Conservation (phyloP, 2,888 invertebrate genomes). For the Parnassius orleans region DNA sequence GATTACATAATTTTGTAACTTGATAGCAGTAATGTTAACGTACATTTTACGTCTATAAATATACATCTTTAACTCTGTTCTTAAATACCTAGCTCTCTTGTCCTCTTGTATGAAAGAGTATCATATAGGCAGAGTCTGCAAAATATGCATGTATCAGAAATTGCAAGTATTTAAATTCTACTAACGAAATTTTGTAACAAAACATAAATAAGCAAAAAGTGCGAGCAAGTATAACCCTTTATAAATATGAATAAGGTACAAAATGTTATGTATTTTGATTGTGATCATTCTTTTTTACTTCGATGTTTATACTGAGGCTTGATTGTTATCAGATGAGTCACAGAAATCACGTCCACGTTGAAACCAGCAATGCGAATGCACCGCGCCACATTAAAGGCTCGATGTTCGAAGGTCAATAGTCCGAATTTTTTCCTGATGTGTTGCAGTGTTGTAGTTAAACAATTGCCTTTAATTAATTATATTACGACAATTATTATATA, state of each 20-base stretch:
- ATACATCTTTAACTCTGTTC: neutral
- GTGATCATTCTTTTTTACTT: constrained; percentile 2
- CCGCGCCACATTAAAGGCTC: constrained; percentile 39
- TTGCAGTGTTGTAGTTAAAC: neutral
- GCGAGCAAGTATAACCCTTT: neutral
- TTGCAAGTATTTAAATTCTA: constrained; percentile 5
- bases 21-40: too few relatives aligned
- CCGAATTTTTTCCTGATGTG: constrained; percentile 67
- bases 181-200: constrained; percentile 4
- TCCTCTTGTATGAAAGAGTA: neutral
- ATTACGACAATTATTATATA: too few relatives aligned
- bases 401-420: constrained; percentile 55
- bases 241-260: neutral
- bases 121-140: neutral
- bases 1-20: too few relatives aligned
- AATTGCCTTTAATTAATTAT: too few relatives aligned
- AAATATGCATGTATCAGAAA: neutral
- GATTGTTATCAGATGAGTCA: constrained; percentile 36
- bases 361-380: constrained; percentile 50
- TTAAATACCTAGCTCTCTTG: neutral
- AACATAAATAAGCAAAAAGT: neutral
- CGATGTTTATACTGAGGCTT: constrained; percentile 3
- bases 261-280: neutral
- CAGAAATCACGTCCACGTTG: constrained; percentile 44
- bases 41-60: neutral